These are phyloP conservation scores for Cephus rjabovi DNA, from an alignment of 2,888 invertebrate species.

Conservation along the genomic window DNA sequence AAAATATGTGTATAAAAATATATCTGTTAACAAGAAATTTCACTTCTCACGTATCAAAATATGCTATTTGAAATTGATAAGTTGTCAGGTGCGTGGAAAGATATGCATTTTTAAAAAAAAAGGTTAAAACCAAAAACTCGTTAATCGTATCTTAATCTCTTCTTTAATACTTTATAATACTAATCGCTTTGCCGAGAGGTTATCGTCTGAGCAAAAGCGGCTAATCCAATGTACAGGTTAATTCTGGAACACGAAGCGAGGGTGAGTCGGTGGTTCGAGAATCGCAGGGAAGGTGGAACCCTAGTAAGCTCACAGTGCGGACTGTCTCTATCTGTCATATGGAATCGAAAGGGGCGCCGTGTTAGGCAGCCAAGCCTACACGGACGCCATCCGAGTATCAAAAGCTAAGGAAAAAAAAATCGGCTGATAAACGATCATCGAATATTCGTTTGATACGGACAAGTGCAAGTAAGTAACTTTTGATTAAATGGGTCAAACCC, in stretches of 20 bases:
- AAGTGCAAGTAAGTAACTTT: slow-evolving; percentile 17
- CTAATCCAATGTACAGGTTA: background rate
- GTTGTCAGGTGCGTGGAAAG: background rate
- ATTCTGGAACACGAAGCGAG: slow-evolving; percentile 1
- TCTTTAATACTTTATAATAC: background rate
- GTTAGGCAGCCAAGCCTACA: slow-evolving; percentile 53
- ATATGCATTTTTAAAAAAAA: background rate
- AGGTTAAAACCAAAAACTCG: background rate
- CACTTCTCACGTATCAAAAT: background rate
- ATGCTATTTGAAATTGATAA: background rate
- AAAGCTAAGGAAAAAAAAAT: slow-evolving; percentile 1
- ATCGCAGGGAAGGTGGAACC: slow-evolving; percentile 2
- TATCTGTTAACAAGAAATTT: background rate
- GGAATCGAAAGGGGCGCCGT: slow-evolving; percentile 50
- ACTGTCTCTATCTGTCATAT: slow-evolving; percentile 38
- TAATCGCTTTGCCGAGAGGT: background rate
- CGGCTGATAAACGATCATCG: background rate
- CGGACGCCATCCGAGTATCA: slow-evolving; percentile 40
- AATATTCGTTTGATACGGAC: slow-evolving; percentile 4
- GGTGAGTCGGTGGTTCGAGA: slow-evolving; percentile 1
- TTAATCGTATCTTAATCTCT: background rate
- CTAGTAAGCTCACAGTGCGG: background rate
- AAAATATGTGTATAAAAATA: background rate
- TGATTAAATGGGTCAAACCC: slow-evolving; percentile 51
- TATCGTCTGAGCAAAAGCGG: background rate